Percentiles rank a stretch among this genome's conserved stretches.
Evolutionary conservation across 2,888 invertebrate species (phyloP).

Genomic region (Lasioglossum vierecki): DNA sequence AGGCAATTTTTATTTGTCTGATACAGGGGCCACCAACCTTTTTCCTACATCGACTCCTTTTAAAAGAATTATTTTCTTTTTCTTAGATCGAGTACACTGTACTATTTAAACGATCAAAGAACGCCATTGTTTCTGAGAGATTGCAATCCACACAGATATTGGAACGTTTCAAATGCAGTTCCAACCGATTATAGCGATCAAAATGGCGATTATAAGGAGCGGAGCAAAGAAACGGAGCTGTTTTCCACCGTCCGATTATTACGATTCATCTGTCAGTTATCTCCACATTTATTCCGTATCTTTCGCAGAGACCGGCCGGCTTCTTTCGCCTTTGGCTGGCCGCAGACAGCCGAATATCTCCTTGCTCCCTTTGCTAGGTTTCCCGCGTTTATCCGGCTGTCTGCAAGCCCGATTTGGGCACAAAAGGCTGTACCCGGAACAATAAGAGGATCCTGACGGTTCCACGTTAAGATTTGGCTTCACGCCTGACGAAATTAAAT

Average conservation of each 20-base stretch:
- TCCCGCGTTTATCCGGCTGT: constrained; percentile 55
- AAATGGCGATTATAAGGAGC: constrained; percentile 7
- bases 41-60: no score
- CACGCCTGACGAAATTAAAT: constrained; percentile 46
- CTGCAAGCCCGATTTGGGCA: constrained; percentile 54
- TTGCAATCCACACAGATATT: not conserved
- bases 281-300: constrained; percentile 42
- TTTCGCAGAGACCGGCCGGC: constrained; percentile 16
- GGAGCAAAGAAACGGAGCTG: constrained; percentile 8
- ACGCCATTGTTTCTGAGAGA: not conserved
- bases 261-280: constrained; percentile 42
- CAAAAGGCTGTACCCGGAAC: constrained; percentile 58
- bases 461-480: constrained; percentile 51
- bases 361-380: constrained; percentile 41
- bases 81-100: no score
- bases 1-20: not conserved
- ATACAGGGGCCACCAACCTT: no score
- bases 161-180: not conserved
- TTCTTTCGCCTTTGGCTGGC: constrained; percentile 38
- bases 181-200: constrained; percentile 21
- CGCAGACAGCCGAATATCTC: constrained; percentile 35
- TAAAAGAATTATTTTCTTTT: no score
- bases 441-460: constrained; percentile 61
- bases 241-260: constrained; percentile 45
- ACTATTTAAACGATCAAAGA: no score